Base-by-base conservation (phyloP, 2,888 invertebrate genomes). In the Peribatodes rhomboidaria region DNA sequence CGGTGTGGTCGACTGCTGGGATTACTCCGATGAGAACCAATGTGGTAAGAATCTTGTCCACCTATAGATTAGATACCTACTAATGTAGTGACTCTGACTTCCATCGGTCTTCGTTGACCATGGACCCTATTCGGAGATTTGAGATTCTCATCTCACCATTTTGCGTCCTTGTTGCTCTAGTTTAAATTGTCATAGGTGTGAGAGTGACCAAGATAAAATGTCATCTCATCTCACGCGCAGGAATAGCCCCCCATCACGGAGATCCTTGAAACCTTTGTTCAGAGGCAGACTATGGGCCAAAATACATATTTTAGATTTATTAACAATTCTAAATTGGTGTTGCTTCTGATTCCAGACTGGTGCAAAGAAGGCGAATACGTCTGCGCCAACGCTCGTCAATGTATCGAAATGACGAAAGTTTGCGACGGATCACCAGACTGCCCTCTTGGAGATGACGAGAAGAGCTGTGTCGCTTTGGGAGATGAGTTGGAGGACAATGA, bases 1-100 rank as follows among this genome's bases (percentile, higher is more conserved):
- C 76, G 97, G 97, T 1, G 93, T 96, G 27, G 95, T 96, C 0
- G 97, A 97, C 78, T 97, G 97, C 78, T 96, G 96, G 95, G 97
- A 97, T 82, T 96, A 95, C 80, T 95, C 96, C 0, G 97, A 97
- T 82, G 97, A 97, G 86, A 95, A 95, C 76, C 94, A 95, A 72
- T 97, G 97, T 82, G 96, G 96, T 96, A 93, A 87, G 87, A 39
- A 35, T 11, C 18, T 42, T 9, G 50, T 16, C 20, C 0, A n/a
- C 14, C 6, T 27, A 27, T n/a, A n/a, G n/a, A n/a, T n/a, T n/a
- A n/a, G n/a, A n/a, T n/a, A n/a, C n/a, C n/a, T n/a, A n/a, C n/a
- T n/a, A n/a, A n/a, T n/a, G n/a, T n/a, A n/a, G n/a, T n/a, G n/a
- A n/a, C n/a, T n/a, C n/a, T n/a, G n/a, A n/a, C n/a, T n/a, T n/a